phyloP scores from a whole-genome alignment of 2,113 vertebrate genomes.

The Anhinga rufa region DNA sequence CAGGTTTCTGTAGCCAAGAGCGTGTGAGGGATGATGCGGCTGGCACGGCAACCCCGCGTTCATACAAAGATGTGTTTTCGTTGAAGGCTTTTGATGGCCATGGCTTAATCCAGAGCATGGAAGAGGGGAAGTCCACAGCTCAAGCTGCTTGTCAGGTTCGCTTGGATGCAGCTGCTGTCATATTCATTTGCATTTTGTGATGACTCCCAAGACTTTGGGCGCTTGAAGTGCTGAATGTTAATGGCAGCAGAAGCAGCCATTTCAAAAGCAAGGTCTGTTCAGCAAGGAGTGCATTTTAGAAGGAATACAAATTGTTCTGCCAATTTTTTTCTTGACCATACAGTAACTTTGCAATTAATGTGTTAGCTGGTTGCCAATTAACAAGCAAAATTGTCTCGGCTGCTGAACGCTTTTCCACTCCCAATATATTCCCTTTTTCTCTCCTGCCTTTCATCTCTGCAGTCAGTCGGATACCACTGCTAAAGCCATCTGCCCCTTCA shows the following conservation, averaged over 20 bases:
- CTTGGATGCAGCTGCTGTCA: neutral
- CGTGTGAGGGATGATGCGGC: rapidly evolving
- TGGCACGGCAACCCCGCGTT: neutral
- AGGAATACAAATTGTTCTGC: neutral
- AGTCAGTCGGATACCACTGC: neutral
- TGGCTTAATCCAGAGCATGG: neutral
- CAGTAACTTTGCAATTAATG: conserved; percentile 7
- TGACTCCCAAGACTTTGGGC: neutral
- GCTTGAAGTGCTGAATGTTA: neutral
- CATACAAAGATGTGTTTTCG: neutral
- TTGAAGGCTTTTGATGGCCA: neutral
- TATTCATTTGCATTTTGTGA: neutral
- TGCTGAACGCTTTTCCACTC: neutral
- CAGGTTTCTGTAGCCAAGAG: neutral
- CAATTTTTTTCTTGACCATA: neutral
- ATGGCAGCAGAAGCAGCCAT: neutral
- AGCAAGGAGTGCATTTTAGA: rapidly evolving
- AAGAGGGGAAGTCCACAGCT: neutral
- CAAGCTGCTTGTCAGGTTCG: neutral
- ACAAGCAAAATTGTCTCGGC: neutral
- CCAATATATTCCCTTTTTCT: neutral
- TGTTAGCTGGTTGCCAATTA: conserved; percentile 34
- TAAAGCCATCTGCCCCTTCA: neutral
- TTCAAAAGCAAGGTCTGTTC: neutral
- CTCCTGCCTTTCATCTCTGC: neutral